Evolutionary conservation across 2,797 vertebrate genomes (phyloP).

Genomic region (Steatocranus sp.): DNA sequence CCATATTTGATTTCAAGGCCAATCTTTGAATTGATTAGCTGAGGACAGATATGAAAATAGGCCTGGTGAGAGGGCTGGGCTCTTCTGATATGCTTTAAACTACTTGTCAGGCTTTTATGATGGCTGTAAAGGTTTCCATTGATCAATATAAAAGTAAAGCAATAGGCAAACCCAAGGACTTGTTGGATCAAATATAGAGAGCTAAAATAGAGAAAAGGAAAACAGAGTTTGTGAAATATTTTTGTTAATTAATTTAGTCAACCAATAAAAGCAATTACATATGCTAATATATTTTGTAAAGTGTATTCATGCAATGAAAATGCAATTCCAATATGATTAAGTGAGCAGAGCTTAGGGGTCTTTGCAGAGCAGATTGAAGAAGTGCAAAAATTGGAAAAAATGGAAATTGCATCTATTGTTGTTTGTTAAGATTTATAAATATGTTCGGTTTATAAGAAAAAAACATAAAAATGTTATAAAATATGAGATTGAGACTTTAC

Average conservation of each 20-base stretch:
- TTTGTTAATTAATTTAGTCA: not conserved
- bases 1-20: slow-evolving; percentile 60
- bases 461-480: not conserved
- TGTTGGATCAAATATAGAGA: not conserved
- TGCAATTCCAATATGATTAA: not conserved
- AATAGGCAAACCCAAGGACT: not conserved
- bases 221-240: not conserved
- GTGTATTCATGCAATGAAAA: not conserved
- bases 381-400: not conserved
- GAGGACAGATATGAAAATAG: not conserved
- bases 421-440: not conserved
- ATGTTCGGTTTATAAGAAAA: not conserved
- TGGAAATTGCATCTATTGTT: not conserved
- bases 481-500: not conserved
- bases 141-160: not conserved
- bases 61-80: not conserved
- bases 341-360: rapidly evolving
- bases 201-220: not conserved
- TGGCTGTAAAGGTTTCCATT: not conserved
- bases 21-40: slow-evolving; percentile 18
- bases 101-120: not conserved
- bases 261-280: not conserved
- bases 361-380: not conserved
- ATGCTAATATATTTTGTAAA: not conserved
- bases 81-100: not conserved